These are phyloP conservation scores for Virgularia gustaviana DNA, from an alignment of 92 coral and sea anemone genomes.

Conservation along the genomic window DNA sequence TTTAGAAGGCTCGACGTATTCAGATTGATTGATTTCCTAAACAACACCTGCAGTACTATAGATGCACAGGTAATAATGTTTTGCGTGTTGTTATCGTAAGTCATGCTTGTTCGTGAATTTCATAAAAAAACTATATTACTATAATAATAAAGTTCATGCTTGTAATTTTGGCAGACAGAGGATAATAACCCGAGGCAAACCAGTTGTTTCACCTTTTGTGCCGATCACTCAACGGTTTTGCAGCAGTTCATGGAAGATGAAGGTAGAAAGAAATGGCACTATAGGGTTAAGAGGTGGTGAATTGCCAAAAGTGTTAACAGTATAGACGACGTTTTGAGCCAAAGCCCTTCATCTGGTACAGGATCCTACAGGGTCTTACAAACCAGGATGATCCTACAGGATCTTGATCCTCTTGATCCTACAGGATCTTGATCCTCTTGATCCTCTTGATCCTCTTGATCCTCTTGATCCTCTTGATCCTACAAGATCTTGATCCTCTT, in stretches of 20 bases:
- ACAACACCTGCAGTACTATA: background rate
- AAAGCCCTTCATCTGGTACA: no score
- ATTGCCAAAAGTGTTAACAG: no score
- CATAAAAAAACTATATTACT: background rate
- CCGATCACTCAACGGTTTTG: background rate
- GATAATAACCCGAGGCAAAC: background rate
- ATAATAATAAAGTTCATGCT: background rate
- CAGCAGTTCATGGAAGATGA: background rate
- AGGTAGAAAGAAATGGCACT: background rate
- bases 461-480: no score
- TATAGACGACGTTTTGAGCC: no score
- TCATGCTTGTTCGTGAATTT: background rate
- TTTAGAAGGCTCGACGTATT: conserved; percentile 8
- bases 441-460: no score
- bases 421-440: no score
- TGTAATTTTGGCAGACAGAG: background rate
- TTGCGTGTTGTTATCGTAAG: background rate
- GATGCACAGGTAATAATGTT: background rate
- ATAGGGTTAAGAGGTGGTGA: background rate
- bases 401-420: no score
- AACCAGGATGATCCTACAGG: no score
- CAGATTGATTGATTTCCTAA: conserved; percentile 19
- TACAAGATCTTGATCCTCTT: no score
- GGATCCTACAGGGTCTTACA: no score
- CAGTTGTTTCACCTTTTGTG: background rate